Evolutionary conservation across 2,888 invertebrate genomes (phyloP).

Genomic region (Sesia apiformis): DNA sequence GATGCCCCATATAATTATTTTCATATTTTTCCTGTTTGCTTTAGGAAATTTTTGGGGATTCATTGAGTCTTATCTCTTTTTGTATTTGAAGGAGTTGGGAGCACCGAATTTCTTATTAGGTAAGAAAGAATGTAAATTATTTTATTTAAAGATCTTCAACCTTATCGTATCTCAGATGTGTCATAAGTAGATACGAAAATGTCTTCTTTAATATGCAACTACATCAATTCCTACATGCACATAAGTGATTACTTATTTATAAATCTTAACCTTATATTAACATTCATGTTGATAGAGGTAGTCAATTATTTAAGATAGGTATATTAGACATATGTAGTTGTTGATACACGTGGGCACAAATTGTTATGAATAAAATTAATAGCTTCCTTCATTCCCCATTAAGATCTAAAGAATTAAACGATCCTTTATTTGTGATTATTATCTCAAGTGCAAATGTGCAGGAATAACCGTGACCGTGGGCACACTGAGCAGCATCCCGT

Average conservation of each 20-base stretch:
- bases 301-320: no score
- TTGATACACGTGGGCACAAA: no score
- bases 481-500: constrained; percentile 87
- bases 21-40: constrained; percentile 86
- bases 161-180: not conserved
- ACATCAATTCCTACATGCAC: no score
- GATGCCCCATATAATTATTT: constrained; percentile 85
- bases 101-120: constrained; percentile 88
- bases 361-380: not conserved
- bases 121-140: no score
- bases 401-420: constrained; percentile 1
- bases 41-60: constrained; percentile 93
- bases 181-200: no score
- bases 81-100: constrained; percentile 88
- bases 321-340: no score
- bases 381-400: not conserved
- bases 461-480: constrained; percentile 90
- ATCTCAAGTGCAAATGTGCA: constrained; percentile 33
- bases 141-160: not conserved
- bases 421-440: constrained; percentile 7
- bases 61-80: constrained; percentile 90
- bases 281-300: no score
- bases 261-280: no score
- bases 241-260: no score
- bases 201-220: no score